Evolutionary conservation across 1,140 invertebrate species (phyloP).

Genomic region (Ceratitis capitata): DNA sequence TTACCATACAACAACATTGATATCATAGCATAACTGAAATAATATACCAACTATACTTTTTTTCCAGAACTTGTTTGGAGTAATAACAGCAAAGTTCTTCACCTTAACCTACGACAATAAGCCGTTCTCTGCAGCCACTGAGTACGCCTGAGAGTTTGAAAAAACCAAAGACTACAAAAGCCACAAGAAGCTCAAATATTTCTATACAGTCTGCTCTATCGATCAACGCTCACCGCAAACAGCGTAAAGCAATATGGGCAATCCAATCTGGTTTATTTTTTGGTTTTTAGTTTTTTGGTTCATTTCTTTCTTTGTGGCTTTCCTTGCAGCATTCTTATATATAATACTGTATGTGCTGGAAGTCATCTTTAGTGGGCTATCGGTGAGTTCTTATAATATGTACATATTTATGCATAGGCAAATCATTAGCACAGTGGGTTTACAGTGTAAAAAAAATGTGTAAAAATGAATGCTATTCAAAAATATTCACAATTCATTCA

Average conservation of each 20-base stretch:
- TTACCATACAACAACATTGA: too few species aligned
- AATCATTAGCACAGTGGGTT: too few species aligned
- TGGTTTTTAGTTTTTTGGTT: constrained; percentile 84
- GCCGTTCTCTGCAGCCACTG: too few species aligned
- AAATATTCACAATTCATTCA: too few species aligned
- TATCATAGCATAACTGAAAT: too few species aligned
- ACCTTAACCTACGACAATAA: neutral
- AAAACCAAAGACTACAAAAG: neutral
- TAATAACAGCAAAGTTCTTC: neutral
- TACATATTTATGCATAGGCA: too few species aligned
- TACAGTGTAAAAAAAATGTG: too few species aligned
- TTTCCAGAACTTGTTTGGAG: neutral
- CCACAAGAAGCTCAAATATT: too few species aligned
- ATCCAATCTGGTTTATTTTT: constrained; percentile 75
- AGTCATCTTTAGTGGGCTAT: constrained; percentile 73
- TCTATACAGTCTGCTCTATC: too few species aligned
- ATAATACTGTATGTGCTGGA: constrained; percentile 77
- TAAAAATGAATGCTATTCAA: too few species aligned
- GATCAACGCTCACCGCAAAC: neutral
- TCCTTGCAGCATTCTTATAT: constrained; percentile 78
- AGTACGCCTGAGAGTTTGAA: neutral
- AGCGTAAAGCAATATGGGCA: constrained; percentile 59
- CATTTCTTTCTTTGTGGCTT: constrained; percentile 77
- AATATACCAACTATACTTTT: too few species aligned
- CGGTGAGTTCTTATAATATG: too few species aligned